phyloP scores from a whole-genome alignment of 2,113 vertebrate species.

The Burhinus bistriatus region DNA sequence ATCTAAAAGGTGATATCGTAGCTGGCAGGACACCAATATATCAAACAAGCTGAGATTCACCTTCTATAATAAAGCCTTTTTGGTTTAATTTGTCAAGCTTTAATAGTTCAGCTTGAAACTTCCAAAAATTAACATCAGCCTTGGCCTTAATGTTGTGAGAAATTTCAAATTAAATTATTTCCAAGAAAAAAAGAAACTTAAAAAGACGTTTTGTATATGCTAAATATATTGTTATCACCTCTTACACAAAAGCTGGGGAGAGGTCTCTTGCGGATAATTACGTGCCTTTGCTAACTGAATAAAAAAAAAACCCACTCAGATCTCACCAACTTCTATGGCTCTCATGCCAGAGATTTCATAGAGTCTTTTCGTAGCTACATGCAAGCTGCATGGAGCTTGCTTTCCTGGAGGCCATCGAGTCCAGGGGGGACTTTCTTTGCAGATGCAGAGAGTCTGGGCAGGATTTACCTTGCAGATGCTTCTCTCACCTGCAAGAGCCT shows the following conservation, averaged over 20 bases:
- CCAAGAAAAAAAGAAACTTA: not conserved
- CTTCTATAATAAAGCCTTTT: not conserved
- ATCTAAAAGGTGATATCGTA: not conserved
- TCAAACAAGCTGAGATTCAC: not conserved
- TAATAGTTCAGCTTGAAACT: not conserved
- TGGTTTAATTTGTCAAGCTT: not conserved
- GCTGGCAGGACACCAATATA: not conserved
- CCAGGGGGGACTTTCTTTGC: not conserved
- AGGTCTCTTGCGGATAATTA: not conserved
- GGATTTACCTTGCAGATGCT: not conserved
- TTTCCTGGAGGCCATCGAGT: not conserved
- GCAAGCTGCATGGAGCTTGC: not conserved
- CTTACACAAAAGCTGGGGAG: not conserved
- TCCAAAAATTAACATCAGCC: not conserved
- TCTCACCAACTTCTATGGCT: not conserved
- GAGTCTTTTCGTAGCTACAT: not conserved
- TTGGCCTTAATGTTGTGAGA: not conserved
- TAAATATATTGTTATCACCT: not conserved
- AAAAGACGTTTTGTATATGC: not conserved
- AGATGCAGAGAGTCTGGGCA: not conserved
- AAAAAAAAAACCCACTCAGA: not conserved
- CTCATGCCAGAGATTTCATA: not conserved
- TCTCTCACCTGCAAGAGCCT: not conserved
- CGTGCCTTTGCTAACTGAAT: not conserved
- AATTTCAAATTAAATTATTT: not conserved